Evolutionary conservation across 35 echinoderm and acorn worm genomes (phyloP).

Genomic region (Holothuria glaberrima): DNA sequence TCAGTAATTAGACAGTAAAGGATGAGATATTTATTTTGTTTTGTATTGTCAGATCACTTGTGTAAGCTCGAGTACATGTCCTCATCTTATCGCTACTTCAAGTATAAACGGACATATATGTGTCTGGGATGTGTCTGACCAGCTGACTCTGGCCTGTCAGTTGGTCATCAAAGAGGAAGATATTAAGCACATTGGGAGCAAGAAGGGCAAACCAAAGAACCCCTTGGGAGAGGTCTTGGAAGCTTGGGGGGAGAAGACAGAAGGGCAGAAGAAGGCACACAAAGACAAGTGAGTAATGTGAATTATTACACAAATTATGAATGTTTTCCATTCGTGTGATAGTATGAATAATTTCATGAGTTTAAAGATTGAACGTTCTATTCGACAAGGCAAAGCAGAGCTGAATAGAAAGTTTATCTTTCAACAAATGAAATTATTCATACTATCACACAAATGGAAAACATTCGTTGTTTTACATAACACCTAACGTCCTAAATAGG

Average conservation of each 20-base stretch:
- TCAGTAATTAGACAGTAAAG: too few species aligned
- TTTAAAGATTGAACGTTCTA: too few species aligned
- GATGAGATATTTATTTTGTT: neutral
- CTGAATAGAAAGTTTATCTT: too few species aligned
- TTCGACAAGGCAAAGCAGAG: too few species aligned
- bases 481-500: too few species aligned
- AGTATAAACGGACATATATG: slow-evolving; percentile 83
- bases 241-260: slow-evolving; percentile 41
- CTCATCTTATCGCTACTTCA: slow-evolving; percentile 83
- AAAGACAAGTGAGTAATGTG: slow-evolving; percentile 36
- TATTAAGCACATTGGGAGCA: neutral
- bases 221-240: slow-evolving; percentile 27
- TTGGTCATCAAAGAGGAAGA: slow-evolving; percentile 64
- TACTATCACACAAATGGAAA: too few species aligned
- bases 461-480: too few species aligned
- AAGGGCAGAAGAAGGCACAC: neutral
- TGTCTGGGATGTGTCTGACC: slow-evolving; percentile 93
- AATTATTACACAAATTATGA: too few species aligned
- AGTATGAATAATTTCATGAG: too few species aligned
- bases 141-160: slow-evolving; percentile 80
- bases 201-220: neutral
- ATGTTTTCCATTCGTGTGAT: too few species aligned
- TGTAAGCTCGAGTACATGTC: slow-evolving; percentile 71
- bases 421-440: too few species aligned
- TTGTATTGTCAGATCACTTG: slow-evolving; percentile 76